Evolutionary conservation across 2,797 vertebrate genomes (phyloP), one percentile per base, ranked within the genome.

Genomic region (Cheirogaleus major): DNA sequence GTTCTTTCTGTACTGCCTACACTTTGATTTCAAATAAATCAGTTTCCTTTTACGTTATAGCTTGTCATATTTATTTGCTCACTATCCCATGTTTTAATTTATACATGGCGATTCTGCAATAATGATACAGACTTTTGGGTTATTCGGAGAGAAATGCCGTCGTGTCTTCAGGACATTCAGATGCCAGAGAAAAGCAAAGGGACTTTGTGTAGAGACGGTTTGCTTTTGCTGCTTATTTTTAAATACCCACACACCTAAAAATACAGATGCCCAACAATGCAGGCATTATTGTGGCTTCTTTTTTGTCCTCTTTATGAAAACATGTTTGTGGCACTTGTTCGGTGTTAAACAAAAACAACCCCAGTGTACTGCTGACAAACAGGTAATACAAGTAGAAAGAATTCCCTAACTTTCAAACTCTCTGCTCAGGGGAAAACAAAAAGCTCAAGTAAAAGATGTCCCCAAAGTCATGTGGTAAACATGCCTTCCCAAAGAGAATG

Each of bases 331-430:
- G 38, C 38, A 41, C 91, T 94, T 38, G 89, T 52, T 86, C 79
- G 35, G 55, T 30, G 35, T 95, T 90, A 97, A 96, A 96, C 93
- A 97, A 96, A 97, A 97, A 98, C 96, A 94, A 97, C 96, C 82
- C 94, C 32, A 72, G 85, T 94, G 92, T 95, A 97, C 63, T 93
- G 94, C 97, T 96, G 95, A 96, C 96, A 96, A 98, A 97, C 97
- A 98, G 98, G 97, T 97, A 97, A 96, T 73, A 85, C 96, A 97
- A 86, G 97, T 85, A 94, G 79, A 94, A 96, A 96, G 82, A 97
- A 95, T 96, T 95, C 93, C 87, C 87, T 81, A 92, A 97, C 96
- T 97, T 94, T 92, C 76, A 94, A 78, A 93, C 50, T 93, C 59
- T 88, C 52, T 67, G 89, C 89, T 96, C 89, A 27, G 41, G 35